Evolutionary conservation across 1,140 invertebrate genomes (phyloP).

Genomic region (Marisa cornuarietis): DNA sequence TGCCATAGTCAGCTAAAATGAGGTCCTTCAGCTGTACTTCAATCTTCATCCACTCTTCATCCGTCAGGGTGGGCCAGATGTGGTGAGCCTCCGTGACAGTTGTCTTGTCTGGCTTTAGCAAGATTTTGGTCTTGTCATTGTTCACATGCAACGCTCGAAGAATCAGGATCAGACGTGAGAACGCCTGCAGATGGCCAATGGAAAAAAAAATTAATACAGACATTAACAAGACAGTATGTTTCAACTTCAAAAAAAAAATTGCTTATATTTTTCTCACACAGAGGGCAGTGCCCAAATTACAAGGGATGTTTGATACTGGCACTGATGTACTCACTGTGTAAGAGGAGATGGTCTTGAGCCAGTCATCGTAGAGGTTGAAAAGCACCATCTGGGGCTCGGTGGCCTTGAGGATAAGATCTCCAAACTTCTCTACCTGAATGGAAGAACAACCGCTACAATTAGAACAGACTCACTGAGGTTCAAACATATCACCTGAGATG

Average conservation of each 20-base stretch:
- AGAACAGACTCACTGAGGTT: not conserved
- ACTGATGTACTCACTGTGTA: constrained; percentile 62
- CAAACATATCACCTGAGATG: too few species aligned
- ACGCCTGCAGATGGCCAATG: constrained; percentile 74
- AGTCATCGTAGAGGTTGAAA: constrained; percentile 99
- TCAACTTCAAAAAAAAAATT: not conserved
- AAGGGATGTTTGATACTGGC: not conserved
- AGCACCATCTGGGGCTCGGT: constrained; percentile 99
- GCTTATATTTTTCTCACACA: not conserved
- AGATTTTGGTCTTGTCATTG: constrained; percentile 97
- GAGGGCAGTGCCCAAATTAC: not conserved
- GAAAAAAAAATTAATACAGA: not conserved
- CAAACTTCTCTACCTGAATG: constrained; percentile 93
- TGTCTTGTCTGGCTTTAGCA: constrained; percentile 98
- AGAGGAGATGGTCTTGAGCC: constrained; percentile 81
- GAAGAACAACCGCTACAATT: constrained; percentile 16
- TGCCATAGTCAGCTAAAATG: constrained; percentile 98
- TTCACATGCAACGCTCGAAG: constrained; percentile 97
- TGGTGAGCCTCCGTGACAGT: constrained; percentile 99
- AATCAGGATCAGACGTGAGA: constrained; percentile 96
- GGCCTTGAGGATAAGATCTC: constrained; percentile 98
- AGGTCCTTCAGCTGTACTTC: constrained; percentile 98
- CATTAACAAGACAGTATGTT: not conserved
- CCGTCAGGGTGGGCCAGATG: constrained; percentile 97
- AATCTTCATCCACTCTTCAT: constrained; percentile 98